Evolutionary conservation across 2,888 invertebrate genomes (phyloP).

Genomic region (Apotomis turbidana): DNA sequence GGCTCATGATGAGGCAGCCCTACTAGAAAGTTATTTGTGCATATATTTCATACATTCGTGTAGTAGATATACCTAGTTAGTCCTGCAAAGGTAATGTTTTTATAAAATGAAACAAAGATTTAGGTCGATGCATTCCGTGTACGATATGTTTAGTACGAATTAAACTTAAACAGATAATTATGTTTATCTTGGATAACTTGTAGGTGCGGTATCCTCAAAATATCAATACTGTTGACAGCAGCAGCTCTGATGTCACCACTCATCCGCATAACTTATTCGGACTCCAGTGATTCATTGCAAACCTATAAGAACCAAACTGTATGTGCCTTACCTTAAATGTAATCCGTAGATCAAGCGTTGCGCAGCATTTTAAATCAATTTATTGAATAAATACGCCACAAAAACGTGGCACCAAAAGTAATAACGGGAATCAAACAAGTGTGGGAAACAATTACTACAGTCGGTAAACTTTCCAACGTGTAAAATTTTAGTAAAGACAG

Average conservation of each 20-base stretch:
- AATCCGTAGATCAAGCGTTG: constrained; percentile 46
- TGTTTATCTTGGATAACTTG: neutral
- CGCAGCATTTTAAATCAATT: constrained; percentile 52
- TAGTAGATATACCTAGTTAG: too few relatives aligned
- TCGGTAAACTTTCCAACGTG: neutral
- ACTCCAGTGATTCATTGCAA: constrained; percentile 48
- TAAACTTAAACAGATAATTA: neutral
- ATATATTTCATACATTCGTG: too few relatives aligned
- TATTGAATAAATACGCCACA: constrained; percentile 49
- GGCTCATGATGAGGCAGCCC: too few relatives aligned
- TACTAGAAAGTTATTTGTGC: too few relatives aligned
- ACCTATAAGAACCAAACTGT: constrained; percentile 7
- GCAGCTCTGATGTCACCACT: constrained; percentile 58
- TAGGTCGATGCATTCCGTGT: too few relatives aligned
- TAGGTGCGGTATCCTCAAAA: neutral
- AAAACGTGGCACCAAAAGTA: constrained; percentile 69
- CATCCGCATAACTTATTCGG: constrained; percentile 25
- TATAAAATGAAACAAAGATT: too few relatives aligned
- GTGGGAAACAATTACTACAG: constrained; percentile 18
- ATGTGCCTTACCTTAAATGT: constrained; percentile 46
- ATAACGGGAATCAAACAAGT: constrained; percentile 55
- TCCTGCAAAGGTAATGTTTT: too few relatives aligned
- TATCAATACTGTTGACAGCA: constrained; percentile 16
- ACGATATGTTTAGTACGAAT: too few relatives aligned
- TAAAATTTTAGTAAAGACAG: neutral